Evolutionary conservation across 1,140 invertebrate species (phyloP), one percentile per base, ranked within the genome.

Genomic region (Drosophila eugracilis): DNA sequence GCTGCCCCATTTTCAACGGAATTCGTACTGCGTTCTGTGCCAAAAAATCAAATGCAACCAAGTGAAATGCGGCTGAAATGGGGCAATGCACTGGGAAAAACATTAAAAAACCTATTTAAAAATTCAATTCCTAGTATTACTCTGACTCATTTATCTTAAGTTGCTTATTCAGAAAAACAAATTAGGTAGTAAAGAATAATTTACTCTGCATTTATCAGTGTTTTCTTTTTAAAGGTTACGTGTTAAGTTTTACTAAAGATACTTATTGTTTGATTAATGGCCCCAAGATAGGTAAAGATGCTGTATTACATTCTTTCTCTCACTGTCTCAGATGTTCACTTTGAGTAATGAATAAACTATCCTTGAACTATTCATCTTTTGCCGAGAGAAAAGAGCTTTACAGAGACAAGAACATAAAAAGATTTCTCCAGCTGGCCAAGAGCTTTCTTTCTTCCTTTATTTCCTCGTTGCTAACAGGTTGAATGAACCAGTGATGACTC

Each of bases 401-500:
- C 9, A 50, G 15, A 67, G 28, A 19, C 19, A 19, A 19, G 59
- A 24, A 22, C 22, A 62, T 44, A 21, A 62, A 63, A 59, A 59
- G 57, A 28, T 24, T 24, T 39, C 32, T 62, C 26, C 57, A 48
- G 60, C 41, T 62, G 47, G 28, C 36, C 28, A 69, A 53, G 62
- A 53, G 65, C 37, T 28, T 53, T 28, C 45, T 28, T 42, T 42
- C 26, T 65, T 66, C 42, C 44, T n/a, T 52, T 28, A 15, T 28
- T 65, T 52, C 42, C 44, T 41, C 58, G 28, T 44, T 49, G 10
- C 55, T 28, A 28, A 71, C 36, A 74, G 71, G 70, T 74, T 74
- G 70, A 74, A 74, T 74, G 70, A 73, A 74, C 70, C 71, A 75
- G 65, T 55, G 53, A 65, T 75, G 81, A 63, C 83, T 47, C 62